These are phyloP conservation scores for Tyria jacobaeae DNA, from an alignment of 2,888 invertebrate species.

Conservation along the genomic window DNA sequence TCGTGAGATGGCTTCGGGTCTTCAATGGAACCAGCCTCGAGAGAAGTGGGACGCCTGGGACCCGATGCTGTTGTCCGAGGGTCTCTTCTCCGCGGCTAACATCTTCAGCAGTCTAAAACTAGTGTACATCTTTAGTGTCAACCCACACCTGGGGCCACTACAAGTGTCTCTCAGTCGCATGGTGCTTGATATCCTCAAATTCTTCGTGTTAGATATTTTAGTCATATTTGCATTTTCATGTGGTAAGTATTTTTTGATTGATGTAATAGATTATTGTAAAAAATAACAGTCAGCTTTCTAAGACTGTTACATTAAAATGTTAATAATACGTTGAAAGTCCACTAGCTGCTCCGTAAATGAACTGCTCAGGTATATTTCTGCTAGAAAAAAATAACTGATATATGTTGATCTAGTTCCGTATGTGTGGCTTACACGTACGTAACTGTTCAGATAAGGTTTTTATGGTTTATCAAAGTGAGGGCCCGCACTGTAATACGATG, in stretches of 20 bases:
- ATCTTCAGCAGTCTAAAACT: slow-evolving; percentile 97
- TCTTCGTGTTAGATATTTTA: slow-evolving; percentile 96
- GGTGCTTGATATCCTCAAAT: slow-evolving; percentile 98
- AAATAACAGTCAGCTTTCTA: too few species aligned
- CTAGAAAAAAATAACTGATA: too few species aligned
- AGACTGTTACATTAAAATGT: too few species aligned
- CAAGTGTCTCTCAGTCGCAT: slow-evolving; percentile 97
- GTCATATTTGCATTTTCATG: slow-evolving; percentile 98
- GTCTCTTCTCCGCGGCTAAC: slow-evolving; percentile 99
- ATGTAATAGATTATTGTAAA: too few species aligned
- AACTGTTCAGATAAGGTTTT: too few species aligned
- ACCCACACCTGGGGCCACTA: slow-evolving; percentile 98
- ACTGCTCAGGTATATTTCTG: too few species aligned
- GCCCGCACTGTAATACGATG: too few species aligned
- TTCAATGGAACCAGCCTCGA: slow-evolving; percentile 90
- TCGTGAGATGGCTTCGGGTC: slow-evolving; percentile 88
- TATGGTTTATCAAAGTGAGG: too few species aligned
- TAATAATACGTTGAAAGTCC: too few species aligned
- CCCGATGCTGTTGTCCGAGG: slow-evolving; percentile 98
- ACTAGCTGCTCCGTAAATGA: too few species aligned
- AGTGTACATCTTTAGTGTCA: slow-evolving; percentile 99
- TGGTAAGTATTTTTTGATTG: slow-evolving; percentile 87
- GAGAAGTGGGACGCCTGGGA: slow-evolving; percentile 99
- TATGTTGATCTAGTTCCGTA: too few species aligned
- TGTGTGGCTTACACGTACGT: too few species aligned